Base-by-base conservation (phyloP, 2,797 vertebrate species). In the Echeneis naucrates region DNA sequence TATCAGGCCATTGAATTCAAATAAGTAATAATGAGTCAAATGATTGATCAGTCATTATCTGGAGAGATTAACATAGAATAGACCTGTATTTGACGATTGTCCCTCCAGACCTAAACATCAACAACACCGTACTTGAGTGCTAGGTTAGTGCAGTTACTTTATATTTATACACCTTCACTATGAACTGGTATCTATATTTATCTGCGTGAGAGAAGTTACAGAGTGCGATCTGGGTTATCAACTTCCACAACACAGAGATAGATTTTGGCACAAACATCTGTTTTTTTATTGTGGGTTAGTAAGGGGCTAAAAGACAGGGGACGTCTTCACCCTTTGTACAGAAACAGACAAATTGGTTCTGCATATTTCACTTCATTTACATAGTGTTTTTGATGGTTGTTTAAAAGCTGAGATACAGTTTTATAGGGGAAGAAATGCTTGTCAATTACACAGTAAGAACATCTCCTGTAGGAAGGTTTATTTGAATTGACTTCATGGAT, bases 201-300 rank as follows among this genome's bases (percentile, higher is more conserved):
- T 78, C 59, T 38, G 12, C 26, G 44, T 9, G 6, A 23, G 8
- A 44, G 40, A 48, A 24, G 70, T 73, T 58, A 68, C 26, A 68
- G 21, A 61, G 17, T 4, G 33, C 14, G 44, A 74, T 10, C 45
- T 17, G n/a, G 10, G 33, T 60, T 62, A 74, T 72, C 54, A 21
- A 59, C 60, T 65, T 84, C 63, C 4, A 0, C 37, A 9, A 50
- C 14, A 1, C 30, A 44, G 14, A 10, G 10, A 35, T 19, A 51
- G 13, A 21, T 61, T 47, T n/a, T 30, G 40, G 16, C 65, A 26
- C 26, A 10, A 59, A 62, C 21, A 80, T 32, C 24, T 5, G 10
- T 51, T 1, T 44, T 45, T 48, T 61, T 69, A 68, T 55, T 52
- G 12, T 3, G 26, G 44, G 32, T 26, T 45, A 19, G 59, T 38